Evolutionary conservation across 2,797 vertebrate species (phyloP), one percentile per base, ranked within the genome.

Genomic region (Leptoclinus maculatus): DNA sequence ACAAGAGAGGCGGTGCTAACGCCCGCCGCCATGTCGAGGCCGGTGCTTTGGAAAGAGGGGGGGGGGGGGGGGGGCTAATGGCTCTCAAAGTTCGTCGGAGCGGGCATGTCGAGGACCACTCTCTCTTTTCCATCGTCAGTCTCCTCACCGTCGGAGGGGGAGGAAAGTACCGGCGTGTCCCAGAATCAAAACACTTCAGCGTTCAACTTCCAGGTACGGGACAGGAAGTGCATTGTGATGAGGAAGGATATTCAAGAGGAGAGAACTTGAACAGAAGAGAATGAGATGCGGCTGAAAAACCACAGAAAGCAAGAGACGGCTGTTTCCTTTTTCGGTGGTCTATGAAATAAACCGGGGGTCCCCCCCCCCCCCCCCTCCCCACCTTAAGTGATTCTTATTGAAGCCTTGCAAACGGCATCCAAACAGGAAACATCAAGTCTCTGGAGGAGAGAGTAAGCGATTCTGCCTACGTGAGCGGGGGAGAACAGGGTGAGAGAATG

Each of bases 21-120:
- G 27, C 27, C 27, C 27, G 27, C 27, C 27, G 27, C 84, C 71
- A 27, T 76, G 90, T 64, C 71, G 67, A 4, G 53, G 77, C 78
- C 79, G 6, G 29, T 0, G 74, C 58, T 80, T 71, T 90, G 87
- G 86, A 87, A 39, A 39, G 38, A 83, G 47, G 27, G 21, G 75
- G 66, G 51, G 1, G 5, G 16, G 16, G 54, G 5, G 4, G 14
- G 5, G 14, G 39, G 76, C 83, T 91, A 92, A 93, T 89, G 83
- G 79, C 84, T 83, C 88, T 89, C 71, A 80, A 85, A 81, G 80
- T 90, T 89, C 82, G 41, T 43, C 14, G 71, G 34, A 60, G 68
- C 76, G 80, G 84, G 83, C 90, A 89, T 86, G 89, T 85, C 38
- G 79, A 83, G 76, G 87, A 87, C 87, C 88, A 87, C 82, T 84